Conservation (phyloP, 2,888 invertebrate species). For the Rhingia rostrata region DNA sequence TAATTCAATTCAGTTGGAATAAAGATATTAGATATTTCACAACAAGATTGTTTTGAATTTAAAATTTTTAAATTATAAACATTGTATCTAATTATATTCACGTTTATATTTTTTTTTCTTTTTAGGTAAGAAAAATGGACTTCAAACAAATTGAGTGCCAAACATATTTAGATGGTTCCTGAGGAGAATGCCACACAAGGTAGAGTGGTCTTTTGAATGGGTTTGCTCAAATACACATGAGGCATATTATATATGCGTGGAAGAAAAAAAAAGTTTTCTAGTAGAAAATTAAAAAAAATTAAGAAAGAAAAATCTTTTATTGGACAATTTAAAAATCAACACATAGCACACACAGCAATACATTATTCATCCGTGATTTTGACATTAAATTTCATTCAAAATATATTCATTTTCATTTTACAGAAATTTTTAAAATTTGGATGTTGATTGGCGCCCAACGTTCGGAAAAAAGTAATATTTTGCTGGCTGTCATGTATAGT, state of each 20-base stretch:
- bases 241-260: not conserved
- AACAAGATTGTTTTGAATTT: not conserved
- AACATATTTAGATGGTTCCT: not conserved
- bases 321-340: too few relatives aligned
- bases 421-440: too few relatives aligned
- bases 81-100: not conserved
- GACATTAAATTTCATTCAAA: too few relatives aligned
- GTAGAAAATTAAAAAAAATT: too few relatives aligned
- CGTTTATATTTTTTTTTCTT: conserved; percentile 19
- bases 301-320: too few relatives aligned
- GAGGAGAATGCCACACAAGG: conserved; percentile 12
- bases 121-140: conserved; percentile 59
- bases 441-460: too few relatives aligned
- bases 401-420: too few relatives aligned
- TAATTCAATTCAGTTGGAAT: conserved; percentile 1
- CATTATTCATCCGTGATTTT: too few relatives aligned
- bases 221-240: not conserved
- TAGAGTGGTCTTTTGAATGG: not conserved
- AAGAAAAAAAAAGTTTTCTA: too few relatives aligned
- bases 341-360: too few relatives aligned
- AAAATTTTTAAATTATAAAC: not conserved
- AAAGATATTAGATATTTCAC: not conserved
- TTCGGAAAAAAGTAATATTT: too few relatives aligned
- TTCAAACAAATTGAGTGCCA: not conserved
- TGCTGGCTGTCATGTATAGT: too few relatives aligned